These are phyloP conservation scores for Sternotherus odoratus DNA, from an alignment of 2,797 vertebrate species.

Conservation along the genomic window DNA sequence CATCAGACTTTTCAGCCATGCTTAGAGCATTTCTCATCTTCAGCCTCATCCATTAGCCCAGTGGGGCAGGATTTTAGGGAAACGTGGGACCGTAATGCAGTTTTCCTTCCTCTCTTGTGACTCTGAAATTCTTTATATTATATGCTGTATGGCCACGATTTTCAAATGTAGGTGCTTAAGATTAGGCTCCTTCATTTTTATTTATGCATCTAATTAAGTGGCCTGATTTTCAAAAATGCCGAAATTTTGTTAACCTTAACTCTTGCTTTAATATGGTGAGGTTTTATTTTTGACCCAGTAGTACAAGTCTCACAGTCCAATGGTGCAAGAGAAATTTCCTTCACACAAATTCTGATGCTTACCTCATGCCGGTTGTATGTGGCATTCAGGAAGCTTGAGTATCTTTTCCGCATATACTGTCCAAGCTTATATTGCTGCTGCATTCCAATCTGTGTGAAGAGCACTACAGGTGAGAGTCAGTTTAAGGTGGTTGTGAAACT, in stretches of 20 bases:
- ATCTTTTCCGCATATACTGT: slow-evolving; percentile 76
- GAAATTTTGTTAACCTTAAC: slow-evolving; percentile 1
- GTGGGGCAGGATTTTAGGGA: not conserved
- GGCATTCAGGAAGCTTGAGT: slow-evolving; percentile 77
- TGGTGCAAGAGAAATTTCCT: not conserved
- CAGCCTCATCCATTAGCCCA: not conserved
- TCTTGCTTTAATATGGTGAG: not conserved
- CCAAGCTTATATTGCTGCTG: slow-evolving; percentile 82
- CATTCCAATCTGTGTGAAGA: slow-evolving; percentile 78
- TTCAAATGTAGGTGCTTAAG: not conserved
- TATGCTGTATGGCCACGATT: not conserved
- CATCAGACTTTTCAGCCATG: not conserved
- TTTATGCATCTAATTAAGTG: not conserved
- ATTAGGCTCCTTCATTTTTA: not conserved
- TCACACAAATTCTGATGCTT: not conserved
- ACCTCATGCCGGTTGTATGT: slow-evolving; percentile 81
- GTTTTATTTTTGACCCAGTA: not conserved
- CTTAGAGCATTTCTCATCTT: not conserved
- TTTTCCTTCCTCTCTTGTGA: not conserved
- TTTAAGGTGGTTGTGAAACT: not conserved
- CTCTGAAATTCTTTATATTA: not conserved
- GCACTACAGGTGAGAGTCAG: not conserved
- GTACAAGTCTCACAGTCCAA: not conserved
- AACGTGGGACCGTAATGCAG: not conserved
- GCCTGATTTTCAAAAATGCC: not conserved